Evolutionary conservation across 1,140 invertebrate species (phyloP).

Genomic region (Episyrphus balteatus): DNA sequence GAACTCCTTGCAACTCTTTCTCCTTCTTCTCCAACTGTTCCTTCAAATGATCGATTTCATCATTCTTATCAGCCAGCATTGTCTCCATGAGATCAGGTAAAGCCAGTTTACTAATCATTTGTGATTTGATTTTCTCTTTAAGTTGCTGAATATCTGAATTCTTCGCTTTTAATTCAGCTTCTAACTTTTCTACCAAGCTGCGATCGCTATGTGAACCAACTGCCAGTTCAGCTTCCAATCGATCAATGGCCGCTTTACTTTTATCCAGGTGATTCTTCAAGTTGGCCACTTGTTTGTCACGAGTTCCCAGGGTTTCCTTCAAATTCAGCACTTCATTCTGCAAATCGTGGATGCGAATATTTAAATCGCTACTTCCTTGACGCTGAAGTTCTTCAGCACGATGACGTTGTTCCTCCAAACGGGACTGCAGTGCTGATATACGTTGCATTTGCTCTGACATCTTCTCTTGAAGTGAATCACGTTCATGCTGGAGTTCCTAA

Average conservation of each 20-base stretch:
- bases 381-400: slow-evolving; percentile 58
- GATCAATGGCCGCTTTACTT: slow-evolving; percentile 29
- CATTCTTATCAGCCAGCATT: slow-evolving; percentile 55
- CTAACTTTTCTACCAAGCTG: slow-evolving; percentile 42
- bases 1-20: slow-evolving; percentile 17
- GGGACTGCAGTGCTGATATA: slow-evolving; percentile 63
- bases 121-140: slow-evolving; percentile 38
- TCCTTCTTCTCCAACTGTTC: slow-evolving; percentile 37
- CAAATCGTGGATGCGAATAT: slow-evolving; percentile 55
- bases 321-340: slow-evolving; percentile 43
- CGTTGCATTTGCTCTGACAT: slow-evolving; percentile 67
- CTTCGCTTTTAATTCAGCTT: slow-evolving; percentile 42
- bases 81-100: slow-evolving; percentile 49
- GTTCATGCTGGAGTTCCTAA: slow-evolving; percentile 66
- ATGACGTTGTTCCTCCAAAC: slow-evolving; percentile 64
- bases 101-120: slow-evolving; percentile 37
- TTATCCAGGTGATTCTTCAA: slow-evolving; percentile 35
- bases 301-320: slow-evolving; percentile 44
- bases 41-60: slow-evolving; percentile 51
- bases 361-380: slow-evolving; percentile 51
- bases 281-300: slow-evolving; percentile 46
- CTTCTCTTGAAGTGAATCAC: slow-evolving; percentile 65
- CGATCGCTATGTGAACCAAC: slow-evolving; percentile 35
- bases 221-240: slow-evolving; percentile 43
- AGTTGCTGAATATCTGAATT: slow-evolving; percentile 43